Evolutionary conservation across 2,797 vertebrate genomes (phyloP), one percentile per base, ranked within the genome.

Genomic region (Vespertilio murinus): DNA sequence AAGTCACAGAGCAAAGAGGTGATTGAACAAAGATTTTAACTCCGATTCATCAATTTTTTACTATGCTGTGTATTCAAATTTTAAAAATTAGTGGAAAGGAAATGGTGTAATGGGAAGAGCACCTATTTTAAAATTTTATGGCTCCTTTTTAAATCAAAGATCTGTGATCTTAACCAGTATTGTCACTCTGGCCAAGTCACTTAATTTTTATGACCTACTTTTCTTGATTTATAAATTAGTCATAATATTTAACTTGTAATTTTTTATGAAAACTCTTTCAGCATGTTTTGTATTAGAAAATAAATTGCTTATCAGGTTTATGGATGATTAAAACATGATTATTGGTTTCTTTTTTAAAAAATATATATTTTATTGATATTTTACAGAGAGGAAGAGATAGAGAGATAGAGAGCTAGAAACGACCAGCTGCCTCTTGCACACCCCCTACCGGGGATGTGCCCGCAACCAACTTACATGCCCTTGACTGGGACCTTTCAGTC

Each of bases 231-330:
- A 47, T 17, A 80, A 52, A 49, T 59, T 20, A 85, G 5, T 86
- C 2, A n/a, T 25, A 52, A 78, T 23, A 69, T 82, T 91, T 56
- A 88, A 14, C 18, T 87, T 90, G 30, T 13, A 74, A 73, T 73
- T 88, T 83, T 86, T 79, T 25, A 59, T 78, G 28, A 90, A 93
- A 93, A 71, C 22, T 84, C 59, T 77, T 11, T 42, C 79, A 80
- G 2, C 8, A n/a, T 75, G 16, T 79, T 69, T 54, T 87, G 2
- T 38, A 42, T 2, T 42, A 70, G 78, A 4, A 69, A 82, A 78
- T 73, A 12, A 12, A 20, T 64, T 91, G 30, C 35, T 89, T 86
- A 74, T 79, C 23, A 79, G 54, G 4, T 54, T 75, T 88, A 9
- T 54, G 4, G 17, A n/a, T 90, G 11, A 79, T 45, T 67, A 82